A percentile compares a stretch with the other conserved stretches of the same genome.
Evolutionary conservation across 2,113 vertebrate genomes (phyloP).

Genomic region (Lota lota): DNA sequence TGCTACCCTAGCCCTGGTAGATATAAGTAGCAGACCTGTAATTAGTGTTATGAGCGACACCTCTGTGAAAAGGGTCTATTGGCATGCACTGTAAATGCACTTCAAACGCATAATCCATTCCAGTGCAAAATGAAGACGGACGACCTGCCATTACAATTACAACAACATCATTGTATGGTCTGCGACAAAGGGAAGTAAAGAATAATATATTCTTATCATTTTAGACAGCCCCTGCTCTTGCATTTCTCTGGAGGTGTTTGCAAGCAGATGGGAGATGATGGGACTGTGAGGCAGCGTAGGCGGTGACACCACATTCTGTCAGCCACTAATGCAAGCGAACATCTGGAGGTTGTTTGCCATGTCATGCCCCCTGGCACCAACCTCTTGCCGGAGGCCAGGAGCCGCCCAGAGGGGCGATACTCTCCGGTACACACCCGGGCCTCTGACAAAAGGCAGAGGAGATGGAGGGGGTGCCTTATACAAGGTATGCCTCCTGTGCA

Average conservation of each 20-base stretch:
- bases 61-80: too few species aligned
- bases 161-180: not conserved
- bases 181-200: slow-evolving; percentile 15
- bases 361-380: slow-evolving; percentile 44
- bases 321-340: slow-evolving; percentile 72
- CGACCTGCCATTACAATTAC: too few species aligned
- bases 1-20: too few species aligned
- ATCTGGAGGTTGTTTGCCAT: slow-evolving; percentile 70
- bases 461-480: slow-evolving; percentile 24
- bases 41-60: too few species aligned
- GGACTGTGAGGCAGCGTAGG: slow-evolving; percentile 64
- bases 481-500: too few species aligned
- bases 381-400: slow-evolving; percentile 54
- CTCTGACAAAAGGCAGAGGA: slow-evolving; percentile 1
- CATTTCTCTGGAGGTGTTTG: not conserved
- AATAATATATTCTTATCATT: too few species aligned
- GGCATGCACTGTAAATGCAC: too few species aligned
- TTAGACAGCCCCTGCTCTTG: not conserved
- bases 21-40: too few species aligned
- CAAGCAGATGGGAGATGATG: slow-evolving; percentile 54
- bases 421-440: slow-evolving; percentile 10
- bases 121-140: too few species aligned
- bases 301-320: slow-evolving; percentile 70
- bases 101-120: too few species aligned
- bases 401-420: slow-evolving; percentile 38